Evolutionary conservation across 2,888 invertebrate species (phyloP).

Genomic region (Synanthedon formicaeformis): DNA sequence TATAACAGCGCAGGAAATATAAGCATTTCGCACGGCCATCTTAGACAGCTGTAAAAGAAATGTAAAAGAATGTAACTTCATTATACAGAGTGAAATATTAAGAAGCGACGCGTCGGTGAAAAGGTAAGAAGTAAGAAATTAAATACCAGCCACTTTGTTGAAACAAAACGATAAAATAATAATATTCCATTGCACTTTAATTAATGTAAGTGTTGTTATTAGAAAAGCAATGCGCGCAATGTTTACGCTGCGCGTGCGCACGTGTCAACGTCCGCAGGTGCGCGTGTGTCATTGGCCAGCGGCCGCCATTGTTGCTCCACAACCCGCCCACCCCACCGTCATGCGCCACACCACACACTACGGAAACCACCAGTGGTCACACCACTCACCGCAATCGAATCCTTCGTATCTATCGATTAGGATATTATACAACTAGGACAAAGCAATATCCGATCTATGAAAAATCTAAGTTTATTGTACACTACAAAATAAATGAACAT

Average conservation of each 20-base stretch:
- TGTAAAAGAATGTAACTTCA: no score
- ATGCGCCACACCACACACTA: background rate
- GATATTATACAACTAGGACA: no score
- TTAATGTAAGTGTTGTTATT: background rate
- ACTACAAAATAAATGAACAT: no score
- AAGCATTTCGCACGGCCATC: no score
- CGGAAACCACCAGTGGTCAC: no score
- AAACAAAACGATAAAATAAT: background rate
- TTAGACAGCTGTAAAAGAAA: no score
- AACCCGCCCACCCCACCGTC: conserved; percentile 8
- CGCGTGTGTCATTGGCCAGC: conserved; percentile 49
- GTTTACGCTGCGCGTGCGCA: conserved; percentile 34
- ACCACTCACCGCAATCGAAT: background rate
- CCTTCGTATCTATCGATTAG: background rate
- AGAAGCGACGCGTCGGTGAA: no score
- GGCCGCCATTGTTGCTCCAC: conserved; percentile 6
- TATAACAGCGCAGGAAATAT: no score
- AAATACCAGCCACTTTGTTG: background rate
- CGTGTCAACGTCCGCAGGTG: conserved; percentile 63
- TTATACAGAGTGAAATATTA: no score
- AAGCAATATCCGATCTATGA: no score
- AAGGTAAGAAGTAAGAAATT: background rate
- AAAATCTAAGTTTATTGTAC: no score
- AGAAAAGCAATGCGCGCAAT: background rate
- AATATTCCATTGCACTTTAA: background rate